Base-by-base conservation (phyloP, 2,888 invertebrate genomes). In the Hypomecis punctinalis region DNA sequence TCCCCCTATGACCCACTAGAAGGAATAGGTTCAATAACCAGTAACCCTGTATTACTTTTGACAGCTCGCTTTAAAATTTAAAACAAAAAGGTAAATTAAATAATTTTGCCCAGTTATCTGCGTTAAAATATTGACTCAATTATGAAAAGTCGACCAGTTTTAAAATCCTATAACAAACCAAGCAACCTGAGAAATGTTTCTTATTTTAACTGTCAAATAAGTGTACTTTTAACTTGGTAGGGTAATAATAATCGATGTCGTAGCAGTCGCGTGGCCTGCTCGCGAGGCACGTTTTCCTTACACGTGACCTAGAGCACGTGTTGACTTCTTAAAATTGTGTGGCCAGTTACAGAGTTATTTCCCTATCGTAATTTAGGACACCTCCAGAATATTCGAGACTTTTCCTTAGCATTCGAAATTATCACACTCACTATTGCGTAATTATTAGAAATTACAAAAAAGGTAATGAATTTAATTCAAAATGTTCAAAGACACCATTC, bases 231-330 rank as follows among this genome's bases (percentile, higher is more conserved):
- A 72, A 79, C 57, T 74, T 66, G 63, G 73, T 64, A 70, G 79
- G 58, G 13, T 70, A 37, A 52, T 53, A 63, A 11, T 40, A 35
- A 43, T 59, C 13, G 52, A 40, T 52, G 61, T 73, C 70, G 62
- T 76, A 79, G 77, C 69, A 43, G 58, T 71, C 73, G 73, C 74
- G 76, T 77, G 74, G 70, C 71, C 68, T 66, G 68, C 63, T 70
- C 73, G 66, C 69, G 55, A 66, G 71, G 83, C 88, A 87, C 88
- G 87, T 87, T 85, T 76, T 49, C 40, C 35, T 43, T 40, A 81
- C 86, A 88, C 86, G 89, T 88, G 89, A 84, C 67, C 49, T 33
- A 52, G 63, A 67, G 72, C 86, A 85, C 85, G 85, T 86, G 88
- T 77, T 36, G 35, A 58, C 45, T 68, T 70, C 71, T 69, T 59